Conservation (phyloP, 2,888 invertebrate genomes). For the Ochropleura plecta region DNA sequence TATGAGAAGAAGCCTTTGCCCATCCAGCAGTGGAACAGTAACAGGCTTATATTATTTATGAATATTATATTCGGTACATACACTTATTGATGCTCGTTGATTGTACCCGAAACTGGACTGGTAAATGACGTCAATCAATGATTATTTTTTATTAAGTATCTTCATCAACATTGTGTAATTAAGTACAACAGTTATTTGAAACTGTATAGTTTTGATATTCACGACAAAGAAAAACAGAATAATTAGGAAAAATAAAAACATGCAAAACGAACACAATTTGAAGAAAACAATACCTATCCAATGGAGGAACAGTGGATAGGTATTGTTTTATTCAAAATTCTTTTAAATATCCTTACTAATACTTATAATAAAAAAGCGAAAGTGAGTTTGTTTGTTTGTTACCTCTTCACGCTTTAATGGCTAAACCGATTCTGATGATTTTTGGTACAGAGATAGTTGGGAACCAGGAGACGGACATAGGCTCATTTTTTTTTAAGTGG, state of each 20-base stretch:
- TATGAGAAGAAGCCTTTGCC: background rate
- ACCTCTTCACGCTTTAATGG: too few species aligned
- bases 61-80: background rate
- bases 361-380: too few species aligned
- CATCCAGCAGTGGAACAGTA: background rate
- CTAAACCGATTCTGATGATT: too few species aligned
- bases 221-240: background rate
- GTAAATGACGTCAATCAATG: conserved; percentile 5
- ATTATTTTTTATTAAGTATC: conserved; percentile 3
- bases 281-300: too few species aligned
- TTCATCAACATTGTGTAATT: background rate
- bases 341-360: too few species aligned
- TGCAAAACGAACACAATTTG: background rate
- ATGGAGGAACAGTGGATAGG: too few species aligned
- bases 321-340: too few species aligned
- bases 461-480: too few species aligned
- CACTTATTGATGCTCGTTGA: background rate
- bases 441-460: too few species aligned
- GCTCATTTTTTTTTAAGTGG: too few species aligned
- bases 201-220: background rate
- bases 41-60: background rate
- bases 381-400: too few species aligned
- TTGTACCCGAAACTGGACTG: background rate
- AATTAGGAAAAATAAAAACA: background rate
- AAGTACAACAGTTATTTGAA: background rate